Base-by-base conservation (phyloP, 1,140 invertebrate species). In the honey bee (Apis mellifera) region DNA sequence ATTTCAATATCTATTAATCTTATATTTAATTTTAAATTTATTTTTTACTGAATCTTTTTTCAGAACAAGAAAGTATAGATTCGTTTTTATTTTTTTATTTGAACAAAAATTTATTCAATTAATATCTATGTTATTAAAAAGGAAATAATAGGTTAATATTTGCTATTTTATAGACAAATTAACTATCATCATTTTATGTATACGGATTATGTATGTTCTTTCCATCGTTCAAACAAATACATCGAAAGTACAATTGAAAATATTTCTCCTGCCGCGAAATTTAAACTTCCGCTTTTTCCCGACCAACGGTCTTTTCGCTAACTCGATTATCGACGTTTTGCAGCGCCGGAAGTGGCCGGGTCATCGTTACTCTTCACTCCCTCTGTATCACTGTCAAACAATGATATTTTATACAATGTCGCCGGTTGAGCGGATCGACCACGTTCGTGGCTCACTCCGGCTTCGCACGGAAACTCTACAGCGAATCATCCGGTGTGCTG, bases 391-490 rank as follows among this genome's bases (percentile, higher is more conserved):
- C 75, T 77, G 70, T 86, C 82, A 76, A 89, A 89, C 88, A 89
- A 89, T 86, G 85, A 89, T 88, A 86, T 89, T 84, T 85, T 71
- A 64, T 72, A 89, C 88, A 89, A 89, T 89, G 88, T 85, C 88
- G 71, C n/a, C 87, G 87, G 78, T 72, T 86, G 88, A 89, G 84
- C 88, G 88, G 60, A 89, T 89, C 87, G 83, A 62, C 74, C 75
- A 78, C 72, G 62, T 89, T 89, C 84, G 75, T 64, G 73, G 77
- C 78, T 82, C 60, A 62, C 54, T 60, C 77, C 59, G 68, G 62
- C 52, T 77, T 26, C 64, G 23, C 72, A 75, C 82, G 88, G 88
- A 89, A 89, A 89, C 76, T 66, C 78, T 54, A 69, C 87, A 64
- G 65, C 86, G 83, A 84, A 83, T 85, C 86, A 86, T 89, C 87